Percentiles rank a stretch among this genome's conserved stretches.
Conservation (phyloP, 2,888 invertebrate species). For the Spatulosminthurus flaviceps region DNA sequence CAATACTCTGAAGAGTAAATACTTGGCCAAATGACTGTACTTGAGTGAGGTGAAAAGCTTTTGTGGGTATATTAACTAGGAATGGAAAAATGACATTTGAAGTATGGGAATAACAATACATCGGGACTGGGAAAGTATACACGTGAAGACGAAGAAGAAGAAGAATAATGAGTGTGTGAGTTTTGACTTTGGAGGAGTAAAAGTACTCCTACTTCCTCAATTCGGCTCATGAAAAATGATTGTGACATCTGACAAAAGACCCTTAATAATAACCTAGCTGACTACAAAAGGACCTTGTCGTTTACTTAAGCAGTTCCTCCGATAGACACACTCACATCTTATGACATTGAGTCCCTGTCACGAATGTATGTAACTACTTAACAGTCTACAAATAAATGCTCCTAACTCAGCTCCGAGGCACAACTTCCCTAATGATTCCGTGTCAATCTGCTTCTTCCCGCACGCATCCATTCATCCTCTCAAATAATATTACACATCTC, state of each 20-base stretch:
- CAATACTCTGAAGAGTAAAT: no score
- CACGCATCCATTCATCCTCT: conserved; percentile 40
- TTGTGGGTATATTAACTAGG: not conserved
- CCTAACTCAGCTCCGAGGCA: not conserved
- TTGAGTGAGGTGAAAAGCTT: no score
- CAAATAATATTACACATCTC: conserved; percentile 13
- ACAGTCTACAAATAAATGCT: not conserved
- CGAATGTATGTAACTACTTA: not conserved
- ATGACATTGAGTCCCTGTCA: not conserved
- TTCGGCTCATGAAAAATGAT: conserved; percentile 54
- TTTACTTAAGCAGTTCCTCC: conserved; percentile 37
- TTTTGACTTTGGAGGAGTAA: not conserved
- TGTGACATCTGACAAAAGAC: conserved; percentile 47
- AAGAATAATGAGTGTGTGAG: conserved; percentile 40
- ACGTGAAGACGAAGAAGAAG: no score
- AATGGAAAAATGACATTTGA: not conserved
- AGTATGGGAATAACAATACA: conserved; percentile 30
- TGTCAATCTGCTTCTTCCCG: conserved; percentile 48
- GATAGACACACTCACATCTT: conserved; percentile 8
- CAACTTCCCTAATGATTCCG: conserved; percentile 52
- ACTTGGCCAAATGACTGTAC: no score
- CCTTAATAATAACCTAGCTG: conserved; percentile 45
- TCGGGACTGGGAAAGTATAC: not conserved
- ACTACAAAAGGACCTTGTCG: conserved; percentile 41
- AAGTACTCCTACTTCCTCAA: conserved; percentile 53